phyloP scores from a whole-genome alignment of 2,888 invertebrate species.

The Amiota communis region DNA sequence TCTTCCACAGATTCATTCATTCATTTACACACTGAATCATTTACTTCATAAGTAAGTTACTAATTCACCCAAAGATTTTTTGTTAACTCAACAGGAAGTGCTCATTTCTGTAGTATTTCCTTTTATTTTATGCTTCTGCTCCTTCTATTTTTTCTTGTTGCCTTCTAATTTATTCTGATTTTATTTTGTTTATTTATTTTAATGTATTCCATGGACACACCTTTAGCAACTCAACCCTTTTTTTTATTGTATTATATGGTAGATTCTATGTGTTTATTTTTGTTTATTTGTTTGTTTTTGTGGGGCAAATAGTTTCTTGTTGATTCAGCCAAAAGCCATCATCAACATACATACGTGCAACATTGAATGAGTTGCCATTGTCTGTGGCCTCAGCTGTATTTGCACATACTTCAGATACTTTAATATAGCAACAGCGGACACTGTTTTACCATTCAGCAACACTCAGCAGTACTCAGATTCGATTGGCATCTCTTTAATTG shows the following conservation, averaged over 20 bases:
- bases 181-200: not conserved
- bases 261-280: not conserved
- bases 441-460: not conserved
- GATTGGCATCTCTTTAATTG: not conserved
- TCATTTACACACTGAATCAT: not conserved
- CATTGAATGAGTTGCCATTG: slow-evolving; percentile 1
- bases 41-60: not conserved
- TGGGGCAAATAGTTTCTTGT: too few relatives aligned
- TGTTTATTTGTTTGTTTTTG: not conserved
- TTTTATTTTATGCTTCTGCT: too few relatives aligned
- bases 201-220: slow-evolving; percentile 1
- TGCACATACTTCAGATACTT: not conserved
- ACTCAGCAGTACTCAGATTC: not conserved
- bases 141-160: not conserved
- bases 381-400: slow-evolving; percentile 13
- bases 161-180: slow-evolving; percentile 6
- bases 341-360: slow-evolving; percentile 3
- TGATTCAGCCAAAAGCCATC: not conserved
- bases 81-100: slow-evolving; percentile 60
- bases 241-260: not conserved
- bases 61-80: slow-evolving; percentile 25
- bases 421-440: too few relatives aligned
- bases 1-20: not conserved
- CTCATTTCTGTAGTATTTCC: slow-evolving; percentile 42
- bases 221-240: not conserved